These are phyloP conservation scores for rat (Rattus norvegicus) DNA, from an alignment of 2,113 vertebrate species.

Conservation along the genomic window DNA sequence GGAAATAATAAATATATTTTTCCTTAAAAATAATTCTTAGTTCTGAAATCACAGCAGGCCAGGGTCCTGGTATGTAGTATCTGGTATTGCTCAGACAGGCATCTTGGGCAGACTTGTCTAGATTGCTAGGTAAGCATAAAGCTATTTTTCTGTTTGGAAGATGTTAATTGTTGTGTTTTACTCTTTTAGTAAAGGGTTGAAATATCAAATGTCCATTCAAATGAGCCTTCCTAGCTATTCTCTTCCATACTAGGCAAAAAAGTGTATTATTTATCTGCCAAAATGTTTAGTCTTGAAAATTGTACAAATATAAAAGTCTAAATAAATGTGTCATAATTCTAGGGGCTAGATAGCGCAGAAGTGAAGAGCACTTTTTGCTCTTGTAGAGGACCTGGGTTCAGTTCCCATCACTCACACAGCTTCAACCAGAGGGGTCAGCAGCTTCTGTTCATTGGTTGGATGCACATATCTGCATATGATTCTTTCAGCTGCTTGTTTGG, in stretches of 20 bases:
- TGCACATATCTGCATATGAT: too few species aligned
- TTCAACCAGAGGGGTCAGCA: background rate
- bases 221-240: background rate
- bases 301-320: background rate
- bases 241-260: background rate
- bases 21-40: slow-evolving; percentile 13
- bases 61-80: background rate
- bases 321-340: background rate
- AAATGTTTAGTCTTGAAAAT: slow-evolving; percentile 29
- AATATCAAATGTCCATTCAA: slow-evolving; percentile 1
- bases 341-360: background rate
- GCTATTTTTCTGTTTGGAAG: background rate
- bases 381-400: background rate
- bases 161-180: background rate
- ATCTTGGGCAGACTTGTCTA: background rate
- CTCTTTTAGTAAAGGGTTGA: background rate
- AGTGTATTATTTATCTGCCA: background rate
- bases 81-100: background rate
- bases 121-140: background rate
- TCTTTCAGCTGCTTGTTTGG: too few species aligned
- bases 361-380: background rate
- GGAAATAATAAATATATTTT: background rate
- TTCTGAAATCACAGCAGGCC: slow-evolving; percentile 37
- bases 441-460: too few species aligned
- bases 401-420: background rate